phyloP scores from a whole-genome alignment of 1,140 invertebrate species.

The Drosophila navojoa region DNA sequence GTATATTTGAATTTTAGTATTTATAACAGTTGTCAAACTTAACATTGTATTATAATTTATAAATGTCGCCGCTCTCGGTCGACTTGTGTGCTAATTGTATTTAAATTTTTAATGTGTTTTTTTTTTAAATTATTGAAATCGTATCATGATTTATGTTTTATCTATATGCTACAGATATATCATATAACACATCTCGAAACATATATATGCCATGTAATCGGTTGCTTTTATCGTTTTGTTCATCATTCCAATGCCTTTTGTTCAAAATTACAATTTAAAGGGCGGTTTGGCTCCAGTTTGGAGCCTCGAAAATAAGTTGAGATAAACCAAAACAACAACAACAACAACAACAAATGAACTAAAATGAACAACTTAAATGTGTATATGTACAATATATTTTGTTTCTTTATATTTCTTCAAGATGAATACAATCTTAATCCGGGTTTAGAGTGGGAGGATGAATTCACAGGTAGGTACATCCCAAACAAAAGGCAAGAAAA shows the following conservation, averaged over 20 bases:
- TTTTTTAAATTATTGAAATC: slow-evolving; percentile 9
- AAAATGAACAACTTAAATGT: slow-evolving; percentile 56
- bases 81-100: slow-evolving; percentile 58
- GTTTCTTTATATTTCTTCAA: slow-evolving; percentile 89
- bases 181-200: slow-evolving; percentile 30
- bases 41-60: slow-evolving; percentile 62
- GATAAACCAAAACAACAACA: neutral
- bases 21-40: slow-evolving; percentile 52
- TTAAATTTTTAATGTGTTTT: slow-evolving; percentile 2
- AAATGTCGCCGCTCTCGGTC: slow-evolving; percentile 44
- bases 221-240: slow-evolving; percentile 45
- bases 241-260: slow-evolving; percentile 21
- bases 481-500: slow-evolving; percentile 65
- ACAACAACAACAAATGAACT: slow-evolving; percentile 6
- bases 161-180: slow-evolving; percentile 13
- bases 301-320: slow-evolving; percentile 25
- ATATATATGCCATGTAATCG: slow-evolving; percentile 49
- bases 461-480: slow-evolving; percentile 98
- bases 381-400: slow-evolving; percentile 86
- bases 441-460: slow-evolving; percentile 99
- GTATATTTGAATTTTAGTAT: slow-evolving; percentile 48
- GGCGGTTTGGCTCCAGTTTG: slow-evolving; percentile 39
- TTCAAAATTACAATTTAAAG: slow-evolving; percentile 29
- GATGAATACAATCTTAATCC: slow-evolving; percentile 99
- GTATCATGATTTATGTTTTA: slow-evolving; percentile 28